Base-by-base conservation (phyloP, 2,888 invertebrate genomes). In the Brachyopa scutellaris region DNA sequence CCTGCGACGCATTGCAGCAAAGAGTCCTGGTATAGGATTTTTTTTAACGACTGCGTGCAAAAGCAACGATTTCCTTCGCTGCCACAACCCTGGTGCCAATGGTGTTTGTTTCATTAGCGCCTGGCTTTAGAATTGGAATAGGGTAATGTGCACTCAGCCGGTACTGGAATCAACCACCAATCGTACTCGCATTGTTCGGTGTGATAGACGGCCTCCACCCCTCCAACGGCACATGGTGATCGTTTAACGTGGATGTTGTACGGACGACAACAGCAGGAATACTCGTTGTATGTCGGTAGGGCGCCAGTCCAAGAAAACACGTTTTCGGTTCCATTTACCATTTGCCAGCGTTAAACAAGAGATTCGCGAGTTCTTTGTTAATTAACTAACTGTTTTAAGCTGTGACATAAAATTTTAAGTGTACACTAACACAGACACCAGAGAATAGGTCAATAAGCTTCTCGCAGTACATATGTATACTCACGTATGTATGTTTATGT, bases 381-480 rank as follows among this genome's bases (percentile, higher is more conserved):
- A 67, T 76, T 76, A 53, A 67, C 67, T 45, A 76, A 76, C 59
- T 13, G 42, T 59, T 51, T 19, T 57, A 38, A 33, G 33, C n/a
- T 23, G 38, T 51, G 23, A 45, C 38, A 31, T 40, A 55, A 17
- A 53, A 62, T 15, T n/a, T 33, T 36, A 29, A 42, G 33, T 59
- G 64, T 13, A 26, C 76, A 76, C 67, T 53, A 55, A 67, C 33
- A 66, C 76, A 45, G 19, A 26, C 29, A 36, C 38, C 66, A 59
- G 53, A 36, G 66, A 72, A 72, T 78, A 72, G 78, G 78, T 78
- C 78, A 78, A n/a, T n/a, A n/a, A 78, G 64, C 78, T 72, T 72
- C 78, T 72, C 45, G 26, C 23, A 31, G 2, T 36, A 17, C 36
- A 45, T 38, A 49, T 64, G 55, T 55, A 26, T 17, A 2, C 17